These are phyloP conservation scores for Eupleurogrammus muticus DNA, from an alignment of 2,797 vertebrate species.

Conservation along the genomic window DNA sequence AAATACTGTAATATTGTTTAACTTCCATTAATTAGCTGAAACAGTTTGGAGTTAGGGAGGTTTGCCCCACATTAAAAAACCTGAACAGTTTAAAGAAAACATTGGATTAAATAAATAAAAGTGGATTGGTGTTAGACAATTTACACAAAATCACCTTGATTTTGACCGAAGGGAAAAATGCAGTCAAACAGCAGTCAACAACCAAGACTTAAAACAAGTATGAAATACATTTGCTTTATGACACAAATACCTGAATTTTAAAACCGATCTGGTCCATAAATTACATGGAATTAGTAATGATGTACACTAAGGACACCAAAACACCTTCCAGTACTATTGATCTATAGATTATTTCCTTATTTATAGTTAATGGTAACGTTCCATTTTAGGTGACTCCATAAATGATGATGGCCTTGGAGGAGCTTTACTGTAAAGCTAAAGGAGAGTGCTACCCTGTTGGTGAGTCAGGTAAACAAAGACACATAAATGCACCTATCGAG, in stretches of 20 bases:
- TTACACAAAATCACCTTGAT: neutral
- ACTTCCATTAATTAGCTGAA: too few relatives aligned
- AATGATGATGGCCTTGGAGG: constrained; percentile 51
- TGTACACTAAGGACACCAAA: constrained; percentile 7
- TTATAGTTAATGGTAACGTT: constrained; percentile 40
- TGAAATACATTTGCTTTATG: neutral
- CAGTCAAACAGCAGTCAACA: neutral
- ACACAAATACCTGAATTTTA: neutral
- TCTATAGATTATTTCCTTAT: constrained; percentile 37
- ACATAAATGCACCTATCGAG: constrained; percentile 29
- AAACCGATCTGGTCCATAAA: constrained; percentile 6
- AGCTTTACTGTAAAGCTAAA: constrained; percentile 50
- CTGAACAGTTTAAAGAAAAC: too few relatives aligned
- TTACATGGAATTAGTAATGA: constrained; percentile 20
- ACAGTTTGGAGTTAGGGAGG: too few relatives aligned
- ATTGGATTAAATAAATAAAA: too few relatives aligned
- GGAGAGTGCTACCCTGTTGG: constrained; percentile 6
- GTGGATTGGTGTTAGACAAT: rapidly evolving
- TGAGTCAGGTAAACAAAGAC: constrained; percentile 19
- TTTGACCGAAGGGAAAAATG: neutral
- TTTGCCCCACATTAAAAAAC: too few relatives aligned
- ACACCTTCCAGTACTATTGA: constrained; percentile 26
- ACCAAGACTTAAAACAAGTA: neutral
- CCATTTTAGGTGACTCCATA: constrained; percentile 37
- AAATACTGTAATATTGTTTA: too few relatives aligned